Conservation (phyloP, 2,888 invertebrate species). For the Arctia plantaginis region DNA sequence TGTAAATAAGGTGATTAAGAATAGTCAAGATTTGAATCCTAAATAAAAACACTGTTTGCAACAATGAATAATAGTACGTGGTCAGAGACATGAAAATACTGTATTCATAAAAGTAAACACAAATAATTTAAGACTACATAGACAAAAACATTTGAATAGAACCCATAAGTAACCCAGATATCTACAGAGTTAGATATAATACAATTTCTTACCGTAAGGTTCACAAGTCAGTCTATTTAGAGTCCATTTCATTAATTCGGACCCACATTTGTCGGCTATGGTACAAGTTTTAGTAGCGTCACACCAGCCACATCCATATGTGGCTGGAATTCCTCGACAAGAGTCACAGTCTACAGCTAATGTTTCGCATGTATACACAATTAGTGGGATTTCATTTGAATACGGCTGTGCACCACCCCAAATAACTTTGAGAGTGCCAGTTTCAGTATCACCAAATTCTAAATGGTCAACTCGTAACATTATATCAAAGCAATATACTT, state of each 20-base stretch:
- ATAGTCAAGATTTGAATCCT: conserved; percentile 8
- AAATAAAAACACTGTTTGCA: conserved; percentile 21
- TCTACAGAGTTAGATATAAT: conserved; percentile 26
- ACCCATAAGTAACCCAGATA: background rate
- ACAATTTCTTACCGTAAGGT: conserved; percentile 44
- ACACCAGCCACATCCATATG: conserved; percentile 44
- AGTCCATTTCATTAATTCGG: conserved; percentile 39
- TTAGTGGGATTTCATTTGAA: conserved; percentile 57
- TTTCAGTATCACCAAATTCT: conserved; percentile 33
- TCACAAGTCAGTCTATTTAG: conserved; percentile 42
- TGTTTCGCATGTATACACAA: conserved; percentile 53
- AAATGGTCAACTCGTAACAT: conserved; percentile 29
- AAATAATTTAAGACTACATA: background rate
- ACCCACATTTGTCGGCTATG: conserved; percentile 27
- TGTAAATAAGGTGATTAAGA: conserved; percentile 26
- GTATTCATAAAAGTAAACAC: conserved; percentile 2
- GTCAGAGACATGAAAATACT: conserved; percentile 1
- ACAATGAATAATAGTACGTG: conserved; percentile 17
- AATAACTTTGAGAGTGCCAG: conserved; percentile 41
- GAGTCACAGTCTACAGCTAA: conserved; percentile 34
- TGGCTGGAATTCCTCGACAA: conserved; percentile 30
- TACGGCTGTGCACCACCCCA: conserved; percentile 56
- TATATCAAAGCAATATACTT: conserved; percentile 58
- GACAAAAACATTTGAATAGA: background rate
- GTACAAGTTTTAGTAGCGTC: conserved; percentile 28